Evolutionary conservation across 2,797 vertebrate species (phyloP), one percentile per base, ranked within the genome.

Genomic region (Acrossocheilus fasciatus): DNA sequence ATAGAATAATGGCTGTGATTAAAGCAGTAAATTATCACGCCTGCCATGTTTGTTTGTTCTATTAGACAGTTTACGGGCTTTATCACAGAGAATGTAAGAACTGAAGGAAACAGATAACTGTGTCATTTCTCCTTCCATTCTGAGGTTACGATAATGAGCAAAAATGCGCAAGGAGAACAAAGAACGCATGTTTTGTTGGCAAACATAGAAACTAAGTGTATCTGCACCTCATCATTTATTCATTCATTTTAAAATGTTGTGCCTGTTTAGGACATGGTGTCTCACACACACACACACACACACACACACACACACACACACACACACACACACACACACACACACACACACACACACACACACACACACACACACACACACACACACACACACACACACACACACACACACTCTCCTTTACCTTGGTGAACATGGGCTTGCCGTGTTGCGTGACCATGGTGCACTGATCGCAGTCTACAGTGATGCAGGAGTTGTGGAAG

Each of bases 381-480:
- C 30, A 30, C 30, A 30, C 30, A 30, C 26, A 26, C 26, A 30
- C 30, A 30, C 30, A 30, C 30, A 30, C 30, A 30, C 26, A 26
- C 26, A 26, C 26, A 26, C 26, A 26, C 26, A 26, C 23, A 47
- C 23, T 26, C 3, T 6, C 52, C 15, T 50, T 90, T 96, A 99
- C 98, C 98, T 99, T 99, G 93, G 98, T 99, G 94, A 99, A 99
- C 98, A 99, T 98, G 92, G 98, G 98, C 92, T 99, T 99, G 94
- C 98, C 98, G 62, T 99, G 98, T 94, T 99, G 98, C 84, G 98
- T 99, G 95, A 99, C 96, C 98, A 99, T 99, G 92, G 97, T 98
- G 93, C 98, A 99, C 94, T 99, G 98, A 94, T 99, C 98, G 89
- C 98, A 99, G 96, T 99, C 98, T 95, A 99, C 96, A 62, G 98